Base-by-base conservation (phyloP, 2,113 vertebrate genomes). In the Podiceps cristatus region DNA sequence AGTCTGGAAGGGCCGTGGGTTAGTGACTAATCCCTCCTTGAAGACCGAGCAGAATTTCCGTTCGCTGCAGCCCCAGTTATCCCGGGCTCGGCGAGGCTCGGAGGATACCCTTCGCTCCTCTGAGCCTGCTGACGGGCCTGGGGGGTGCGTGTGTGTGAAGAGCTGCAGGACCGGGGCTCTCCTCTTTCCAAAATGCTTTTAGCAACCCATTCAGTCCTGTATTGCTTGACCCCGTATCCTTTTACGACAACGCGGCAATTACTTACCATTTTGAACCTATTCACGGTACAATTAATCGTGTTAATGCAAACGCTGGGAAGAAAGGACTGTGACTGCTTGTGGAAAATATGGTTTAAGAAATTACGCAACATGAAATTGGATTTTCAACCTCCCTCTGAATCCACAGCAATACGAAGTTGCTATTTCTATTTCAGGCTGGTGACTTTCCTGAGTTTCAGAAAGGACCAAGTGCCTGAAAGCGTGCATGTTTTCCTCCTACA, bases 351-450 rank as follows among this genome's bases (percentile, higher is more conserved):
- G 23, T 58, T 89, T 55, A 62, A 67, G 87, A 89, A 85, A 74
- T 69, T 42, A 84, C 56, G 56, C 47, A 89, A 91, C 47, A 44
- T 40, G 69, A 79, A 83, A 72, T 47, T 13, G 27, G 49, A 77
- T 94, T 96, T 95, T 91, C 83, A 88, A 4, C 19, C 50, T 88
- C 55, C 31, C 42, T 79, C 62, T 68, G 59, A 79, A 76, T n/a
- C 31, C 58, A 50, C 31, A 50, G 35, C 59, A 66, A 31, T 20
- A 24, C 3, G 3, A 72, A 20, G 75, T 17, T 83, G 58, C 25
- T 68, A 25, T 59, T 83, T 86, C 49, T 71, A 5, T 86, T 64
- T 64, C 62, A 60, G 25, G 53, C 79, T 68, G 44, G 75, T 75
- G 62, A 74, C 52, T 78, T 60, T 35, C 47, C 33, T 55, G 76